Percentiles rank a stretch among this genome's conserved stretches.
Conservation (phyloP, 92 coral and sea anemone species). For the Phenganax subtilis region DNA sequence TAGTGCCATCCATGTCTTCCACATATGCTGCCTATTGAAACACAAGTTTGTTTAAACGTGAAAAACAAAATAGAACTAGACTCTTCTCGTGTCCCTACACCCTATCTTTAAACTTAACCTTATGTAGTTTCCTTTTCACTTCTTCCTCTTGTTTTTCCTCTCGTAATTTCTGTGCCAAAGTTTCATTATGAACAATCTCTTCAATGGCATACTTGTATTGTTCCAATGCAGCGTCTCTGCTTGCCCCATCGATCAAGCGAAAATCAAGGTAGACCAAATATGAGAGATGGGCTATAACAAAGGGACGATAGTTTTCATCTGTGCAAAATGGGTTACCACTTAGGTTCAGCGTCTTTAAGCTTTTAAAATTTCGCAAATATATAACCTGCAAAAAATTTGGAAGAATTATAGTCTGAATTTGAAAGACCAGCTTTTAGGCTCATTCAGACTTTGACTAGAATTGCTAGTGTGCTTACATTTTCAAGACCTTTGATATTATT, state of each 20-base stretch:
- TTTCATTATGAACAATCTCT: conserved; percentile 91
- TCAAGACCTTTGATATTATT: conserved; percentile 89
- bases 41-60: not conserved
- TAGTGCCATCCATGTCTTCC: conserved; percentile 79
- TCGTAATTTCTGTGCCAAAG: conserved; percentile 67
- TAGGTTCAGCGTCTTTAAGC: conserved; percentile 70
- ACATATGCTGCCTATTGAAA: conserved; percentile 75
- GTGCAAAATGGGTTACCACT: conserved; percentile 96
- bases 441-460: not conserved
- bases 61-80: not conserved
- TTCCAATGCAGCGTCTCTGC: conserved; percentile 91
- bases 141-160: conserved; percentile 65
- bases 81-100: not conserved
- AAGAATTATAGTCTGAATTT: not conserved
- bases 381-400: conserved; percentile 52
- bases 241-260: conserved; percentile 79
- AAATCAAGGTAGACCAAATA: conserved; percentile 89
- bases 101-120: conserved; percentile 44
- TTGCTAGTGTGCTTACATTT: conserved; percentile 60
- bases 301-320: conserved; percentile 85
- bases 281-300: conserved; percentile 87
- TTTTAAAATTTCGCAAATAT: conserved; percentile 71
- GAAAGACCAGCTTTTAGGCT: not conserved
- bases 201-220: conserved; percentile 91
- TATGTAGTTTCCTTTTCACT: conserved; percentile 68